phyloP scores from a whole-genome alignment of 2,797 vertebrate genomes.

The Naso thynnoides region DNA sequence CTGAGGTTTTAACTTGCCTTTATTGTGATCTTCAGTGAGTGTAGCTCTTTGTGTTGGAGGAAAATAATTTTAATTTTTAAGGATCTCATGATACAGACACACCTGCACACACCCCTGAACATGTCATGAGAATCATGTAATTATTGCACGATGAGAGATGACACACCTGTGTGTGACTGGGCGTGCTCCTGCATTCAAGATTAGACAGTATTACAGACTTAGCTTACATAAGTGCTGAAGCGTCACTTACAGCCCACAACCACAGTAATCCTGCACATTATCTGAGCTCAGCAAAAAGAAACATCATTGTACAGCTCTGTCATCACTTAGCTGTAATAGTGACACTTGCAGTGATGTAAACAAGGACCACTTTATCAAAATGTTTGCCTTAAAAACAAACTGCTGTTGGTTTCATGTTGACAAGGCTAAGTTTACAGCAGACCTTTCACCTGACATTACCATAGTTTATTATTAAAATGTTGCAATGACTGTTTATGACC shows the following conservation, averaged over 20 bases:
- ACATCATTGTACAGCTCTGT: no score
- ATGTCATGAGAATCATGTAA: neutral
- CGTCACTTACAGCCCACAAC: neutral
- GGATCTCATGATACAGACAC: neutral
- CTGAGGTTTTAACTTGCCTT: neutral
- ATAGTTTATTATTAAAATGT: neutral
- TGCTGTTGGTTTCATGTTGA: neutral
- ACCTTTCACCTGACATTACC: no score
- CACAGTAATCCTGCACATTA: neutral
- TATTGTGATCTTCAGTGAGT: neutral
- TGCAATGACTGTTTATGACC: constrained; percentile 57
- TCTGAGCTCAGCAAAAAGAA: neutral
- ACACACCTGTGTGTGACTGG: constrained; percentile 46
- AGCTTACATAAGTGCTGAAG: neutral
- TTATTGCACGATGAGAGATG: neutral
- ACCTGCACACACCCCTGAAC: neutral
- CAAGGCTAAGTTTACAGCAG: neutral
- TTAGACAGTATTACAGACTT: neutral
- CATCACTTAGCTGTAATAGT: no score
- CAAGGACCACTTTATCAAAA: neutral
- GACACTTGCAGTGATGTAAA: neutral
- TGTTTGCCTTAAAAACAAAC: no score
- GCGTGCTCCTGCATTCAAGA: constrained; percentile 41
- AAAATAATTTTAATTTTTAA: neutral
- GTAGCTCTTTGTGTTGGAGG: neutral